Conservation (phyloP, 2,113 vertebrate genomes). For the Neodontobutis hainanensis region DNA sequence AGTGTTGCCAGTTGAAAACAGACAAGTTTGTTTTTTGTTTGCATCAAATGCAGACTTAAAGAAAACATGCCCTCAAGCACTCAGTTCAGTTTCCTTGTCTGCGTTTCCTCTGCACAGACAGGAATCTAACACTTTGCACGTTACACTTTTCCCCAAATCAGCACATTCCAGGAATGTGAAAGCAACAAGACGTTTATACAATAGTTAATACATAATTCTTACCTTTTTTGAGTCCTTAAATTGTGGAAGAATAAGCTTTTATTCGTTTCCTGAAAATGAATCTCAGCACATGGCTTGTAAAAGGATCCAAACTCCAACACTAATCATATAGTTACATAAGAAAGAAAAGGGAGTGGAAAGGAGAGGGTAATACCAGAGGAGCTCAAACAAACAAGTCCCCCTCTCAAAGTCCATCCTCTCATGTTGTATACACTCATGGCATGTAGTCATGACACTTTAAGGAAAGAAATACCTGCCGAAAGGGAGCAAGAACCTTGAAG, state of each 20-base stretch:
- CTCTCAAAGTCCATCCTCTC: neutral
- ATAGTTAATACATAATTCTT: neutral
- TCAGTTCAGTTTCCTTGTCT: neutral
- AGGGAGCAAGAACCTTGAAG: neutral
- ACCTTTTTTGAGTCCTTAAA: slow-evolving; percentile 35
- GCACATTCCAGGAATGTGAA: neutral
- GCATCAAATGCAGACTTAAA: neutral
- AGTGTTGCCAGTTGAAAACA: neutral
- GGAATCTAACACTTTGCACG: neutral
- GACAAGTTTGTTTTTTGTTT: neutral
- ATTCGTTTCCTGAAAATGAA: slow-evolving; percentile 1
- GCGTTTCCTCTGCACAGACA: neutral
- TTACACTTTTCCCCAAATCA: neutral
- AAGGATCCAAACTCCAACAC: slow-evolving; percentile 29
- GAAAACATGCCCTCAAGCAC: neutral
- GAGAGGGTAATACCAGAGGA: slow-evolving; percentile 13
- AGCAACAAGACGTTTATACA: neutral
- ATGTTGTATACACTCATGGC: too few relatives aligned
- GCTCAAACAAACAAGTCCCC: slow-evolving; percentile 3
- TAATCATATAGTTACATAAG: slow-evolving; percentile 45
- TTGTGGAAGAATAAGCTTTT: slow-evolving; percentile 6
- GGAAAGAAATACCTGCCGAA: neutral
- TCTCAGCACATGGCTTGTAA: neutral
- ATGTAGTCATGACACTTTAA: neutral
- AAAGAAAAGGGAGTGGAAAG: slow-evolving; percentile 9